Percentiles rank a stretch among this genome's conserved stretches.
These are phyloP conservation scores for Chrysodeixis includens DNA, from an alignment of 2,888 invertebrate genomes.

Conservation along the genomic window DNA sequence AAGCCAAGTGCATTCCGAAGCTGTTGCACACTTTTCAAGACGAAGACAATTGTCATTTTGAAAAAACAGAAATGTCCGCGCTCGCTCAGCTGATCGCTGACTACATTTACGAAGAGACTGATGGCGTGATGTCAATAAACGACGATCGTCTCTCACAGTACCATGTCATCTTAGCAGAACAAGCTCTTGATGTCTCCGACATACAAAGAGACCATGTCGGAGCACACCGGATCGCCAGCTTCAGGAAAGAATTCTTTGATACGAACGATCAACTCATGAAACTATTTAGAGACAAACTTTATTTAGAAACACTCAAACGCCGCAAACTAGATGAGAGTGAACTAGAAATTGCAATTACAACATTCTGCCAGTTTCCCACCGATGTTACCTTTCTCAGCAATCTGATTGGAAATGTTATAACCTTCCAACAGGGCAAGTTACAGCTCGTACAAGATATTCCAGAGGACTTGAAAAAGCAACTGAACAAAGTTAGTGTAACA, in stretches of 20 bases:
- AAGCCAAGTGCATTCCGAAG: conserved; percentile 3
- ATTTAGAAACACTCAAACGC: not conserved
- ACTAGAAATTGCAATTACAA: not conserved
- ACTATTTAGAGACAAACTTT: not conserved
- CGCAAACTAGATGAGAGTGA: not conserved
- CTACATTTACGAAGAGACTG: not conserved
- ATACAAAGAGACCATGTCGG: not conserved
- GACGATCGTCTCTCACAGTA: not conserved
- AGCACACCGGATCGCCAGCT: conserved; percentile 2
- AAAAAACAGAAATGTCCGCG: not conserved
- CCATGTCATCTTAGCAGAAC: not conserved
- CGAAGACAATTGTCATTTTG: not conserved
- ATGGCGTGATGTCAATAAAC: not conserved
- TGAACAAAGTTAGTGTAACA: not conserved
- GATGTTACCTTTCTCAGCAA: not conserved
- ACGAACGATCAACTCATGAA: not conserved
- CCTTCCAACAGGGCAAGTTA: not conserved
- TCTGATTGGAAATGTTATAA: not conserved
- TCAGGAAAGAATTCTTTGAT: conserved; percentile 2
- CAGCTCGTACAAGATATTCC: not conserved
- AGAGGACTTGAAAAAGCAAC: not conserved
- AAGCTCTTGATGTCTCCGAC: not conserved
- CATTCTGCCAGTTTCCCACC: not conserved
- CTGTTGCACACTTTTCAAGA: not conserved
- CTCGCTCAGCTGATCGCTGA: not conserved